A percentile compares a stretch with the other conserved stretches of the same genome.
phyloP scores from a whole-genome alignment of 2,888 invertebrate genomes.

The Agrilus cyanescens region DNA sequence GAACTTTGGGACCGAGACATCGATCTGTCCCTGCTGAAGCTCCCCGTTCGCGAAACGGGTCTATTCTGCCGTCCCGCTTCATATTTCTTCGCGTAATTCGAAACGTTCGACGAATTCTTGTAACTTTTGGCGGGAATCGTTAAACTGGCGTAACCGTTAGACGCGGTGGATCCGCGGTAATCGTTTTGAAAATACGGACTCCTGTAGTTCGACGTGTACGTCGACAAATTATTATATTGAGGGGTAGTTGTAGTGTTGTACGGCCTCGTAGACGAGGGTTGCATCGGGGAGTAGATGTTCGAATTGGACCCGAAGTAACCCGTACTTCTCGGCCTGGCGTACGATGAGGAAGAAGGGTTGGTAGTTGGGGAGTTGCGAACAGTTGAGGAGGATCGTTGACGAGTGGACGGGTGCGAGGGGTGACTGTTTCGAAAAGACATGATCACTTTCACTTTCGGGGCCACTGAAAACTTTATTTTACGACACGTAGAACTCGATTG shows the following conservation, averaged over 20 bases:
- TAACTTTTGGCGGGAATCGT: slow-evolving; percentile 49
- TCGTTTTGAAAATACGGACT: slow-evolving; percentile 38
- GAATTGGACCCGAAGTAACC: slow-evolving; percentile 12
- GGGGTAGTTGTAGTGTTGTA: slow-evolving; percentile 7
- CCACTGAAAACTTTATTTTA: too few species aligned
- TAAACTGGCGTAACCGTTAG: slow-evolving; percentile 56
- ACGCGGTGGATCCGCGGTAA: slow-evolving; percentile 41
- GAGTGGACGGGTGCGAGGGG: slow-evolving; percentile 20
- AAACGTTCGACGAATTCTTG: slow-evolving; percentile 36
- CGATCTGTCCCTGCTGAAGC: slow-evolving; percentile 28
- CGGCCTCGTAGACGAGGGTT: slow-evolving; percentile 14
- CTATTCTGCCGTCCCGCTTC: slow-evolving; percentile 35
- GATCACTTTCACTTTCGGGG: neutral
- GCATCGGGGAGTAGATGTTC: slow-evolving; percentile 10
- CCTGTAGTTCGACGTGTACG: slow-evolving; percentile 28
- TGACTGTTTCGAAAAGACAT: neutral
- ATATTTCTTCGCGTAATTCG: slow-evolving; percentile 34
- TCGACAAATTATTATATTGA: slow-evolving; percentile 5
- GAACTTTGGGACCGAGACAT: slow-evolving; percentile 29
- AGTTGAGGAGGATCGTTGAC: slow-evolving; percentile 30
- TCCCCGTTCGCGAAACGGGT: slow-evolving; percentile 22
- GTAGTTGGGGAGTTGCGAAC: slow-evolving; percentile 19
- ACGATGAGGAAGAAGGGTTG: slow-evolving; percentile 11
- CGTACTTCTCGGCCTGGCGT: slow-evolving; percentile 18
- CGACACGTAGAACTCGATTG: too few species aligned